Evolutionary conservation across 2,888 invertebrate genomes (phyloP), one percentile per base, ranked within the genome.

Genomic region (Arctia plantaginis): DNA sequence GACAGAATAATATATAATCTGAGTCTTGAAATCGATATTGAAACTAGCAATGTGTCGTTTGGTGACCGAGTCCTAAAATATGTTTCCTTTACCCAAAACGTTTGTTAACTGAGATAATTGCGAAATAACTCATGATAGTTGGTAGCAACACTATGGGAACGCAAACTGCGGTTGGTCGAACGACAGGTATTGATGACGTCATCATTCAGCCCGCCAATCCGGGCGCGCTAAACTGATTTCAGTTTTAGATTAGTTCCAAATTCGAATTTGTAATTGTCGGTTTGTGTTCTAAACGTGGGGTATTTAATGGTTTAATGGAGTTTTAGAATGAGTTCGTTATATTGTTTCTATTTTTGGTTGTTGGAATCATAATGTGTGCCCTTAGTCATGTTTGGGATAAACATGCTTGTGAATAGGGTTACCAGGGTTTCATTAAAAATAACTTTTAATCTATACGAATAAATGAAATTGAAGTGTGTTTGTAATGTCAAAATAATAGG

Each of bases 151-250:
- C 71, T 80, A 66, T 82, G 84, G 79, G 82, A 81, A 72, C 85
- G 84, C 80, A 85, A 84, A 80, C 85, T 90, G 93, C 87, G 94
- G 93, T 93, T 92, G 92, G 91, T 88, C 86, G 89, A 85, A 77
- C 85, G 93, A 93, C 92, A 87, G 83, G 84, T 91, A 94, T 93
- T 92, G 91, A 95, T 94, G 92, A 93, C 92, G 93, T 93, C 94
- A 95, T 94, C 90, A 88, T 88, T 95, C 93, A 93, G 82, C 88
- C 82, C 89, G 89, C 94, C 94, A 94, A 94, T 93, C 93, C 90
- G 89, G 89, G 88, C 85, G 79, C 86, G 85, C 88, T 87, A 89
- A 91, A 93, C 92, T 90, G 93, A 93, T 94, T 91, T 91, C 90
- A 94, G 92, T 93, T 94, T 88, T 86, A 91, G 92, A 90, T 90